Evolutionary conservation across 2,888 invertebrate genomes (phyloP), one percentile per base, ranked within the genome.

Genomic region (Imbricaverruca yamaguchii): DNA sequence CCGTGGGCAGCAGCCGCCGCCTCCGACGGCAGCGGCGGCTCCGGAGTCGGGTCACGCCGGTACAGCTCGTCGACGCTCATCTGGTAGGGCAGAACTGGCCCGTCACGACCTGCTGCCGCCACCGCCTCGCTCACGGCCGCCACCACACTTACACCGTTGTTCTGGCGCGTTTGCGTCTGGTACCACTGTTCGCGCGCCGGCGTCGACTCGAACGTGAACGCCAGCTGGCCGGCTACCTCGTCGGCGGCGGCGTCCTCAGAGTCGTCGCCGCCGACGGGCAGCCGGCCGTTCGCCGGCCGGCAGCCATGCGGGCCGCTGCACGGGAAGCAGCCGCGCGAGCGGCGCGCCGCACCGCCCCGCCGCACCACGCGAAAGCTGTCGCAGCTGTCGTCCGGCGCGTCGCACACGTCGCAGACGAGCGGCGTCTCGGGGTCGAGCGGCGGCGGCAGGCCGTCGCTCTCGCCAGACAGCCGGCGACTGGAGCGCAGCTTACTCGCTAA

Each of bases 291-390:
- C 18, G 0, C 18, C 74, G 74, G 74, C 74, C 21, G 74, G 53
- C 55, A 55, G 55, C 74, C 74, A 55, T 74, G 74, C 74, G 74
- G 39, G 18, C 53, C 55, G 74, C 74, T 55, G 74, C 74, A 74
- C 12, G 13, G 21, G n/a, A n/a, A n/a, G n/a, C n/a, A n/a, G n/a
- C n/a, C n/a, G 15, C 39, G 12, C 11, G 23, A 18, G 53, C 53
- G 23, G 74, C 74, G 74, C 55, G 10, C 53, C n/a, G 65, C 7
- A 11, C 10, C 0, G 55, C 74, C 74, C 21, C 74, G 74, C 18
- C 74, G 74, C 74, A 74, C 74, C 74, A 74, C 53, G 15, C 53
- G 53, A 55, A 74, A 74, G 55, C 74, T 74, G 21, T 74, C 74
- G 53, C 74, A 74, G 74, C 74, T 74, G 55, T 74, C 74, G 13